Conservation (phyloP, 2,888 invertebrate species). For the Xanthorhoe designata region DNA sequence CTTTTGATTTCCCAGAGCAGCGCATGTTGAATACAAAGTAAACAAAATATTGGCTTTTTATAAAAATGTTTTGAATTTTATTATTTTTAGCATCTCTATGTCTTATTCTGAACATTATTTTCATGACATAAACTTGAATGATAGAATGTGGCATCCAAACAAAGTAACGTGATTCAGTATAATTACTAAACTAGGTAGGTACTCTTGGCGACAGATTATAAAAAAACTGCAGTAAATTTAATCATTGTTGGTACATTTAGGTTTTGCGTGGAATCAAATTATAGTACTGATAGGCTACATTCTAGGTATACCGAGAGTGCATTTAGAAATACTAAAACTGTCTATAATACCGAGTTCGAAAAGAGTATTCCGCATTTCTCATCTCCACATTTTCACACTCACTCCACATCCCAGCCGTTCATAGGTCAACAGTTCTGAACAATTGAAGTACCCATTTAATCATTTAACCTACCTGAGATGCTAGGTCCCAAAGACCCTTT, state of each 20-base stretch:
- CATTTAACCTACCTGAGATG: constrained; percentile 37
- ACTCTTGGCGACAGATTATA: too few species aligned
- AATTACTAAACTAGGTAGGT: too few species aligned
- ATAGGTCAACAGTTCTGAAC: constrained; percentile 22
- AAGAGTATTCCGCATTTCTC: neutral
- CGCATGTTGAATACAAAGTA: constrained; percentile 28
- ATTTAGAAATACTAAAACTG: too few species aligned
- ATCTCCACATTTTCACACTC: constrained; percentile 4
- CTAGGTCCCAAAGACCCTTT: constrained; percentile 40
- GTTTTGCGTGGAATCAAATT: too few species aligned
- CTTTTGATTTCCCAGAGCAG: constrained; percentile 35
- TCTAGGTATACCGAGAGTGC: too few species aligned
- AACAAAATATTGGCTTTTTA: constrained; percentile 25
- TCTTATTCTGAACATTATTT: neutral
- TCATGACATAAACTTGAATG: neutral
- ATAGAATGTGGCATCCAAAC: neutral
- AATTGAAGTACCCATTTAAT: constrained; percentile 33
- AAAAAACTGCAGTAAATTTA: too few species aligned
- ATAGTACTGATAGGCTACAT: too few species aligned
- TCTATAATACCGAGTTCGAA: neutral
- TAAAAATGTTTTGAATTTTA: constrained; percentile 4
- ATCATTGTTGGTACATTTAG: too few species aligned
- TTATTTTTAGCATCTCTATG: neutral
- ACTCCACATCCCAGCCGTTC: constrained; percentile 8
- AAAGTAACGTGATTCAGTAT: neutral